These are phyloP conservation scores for Scaptomyza polygonia DNA, from an alignment of 2,888 invertebrate genomes.

Conservation along the genomic window DNA sequence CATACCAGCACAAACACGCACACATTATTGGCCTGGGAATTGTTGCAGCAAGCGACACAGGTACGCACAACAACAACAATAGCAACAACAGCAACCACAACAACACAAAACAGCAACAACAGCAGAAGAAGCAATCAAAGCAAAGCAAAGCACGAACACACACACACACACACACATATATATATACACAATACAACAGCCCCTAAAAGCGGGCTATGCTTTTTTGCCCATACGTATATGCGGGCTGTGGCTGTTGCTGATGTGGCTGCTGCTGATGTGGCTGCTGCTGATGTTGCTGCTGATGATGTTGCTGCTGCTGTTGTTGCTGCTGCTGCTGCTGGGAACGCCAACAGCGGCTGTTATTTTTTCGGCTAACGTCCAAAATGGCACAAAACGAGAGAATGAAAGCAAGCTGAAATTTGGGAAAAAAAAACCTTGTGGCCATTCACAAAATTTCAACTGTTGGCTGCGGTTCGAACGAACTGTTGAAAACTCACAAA, in stretches of 20 bases:
- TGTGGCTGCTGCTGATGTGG: slow-evolving; percentile 25
- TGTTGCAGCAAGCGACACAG: slow-evolving; percentile 70
- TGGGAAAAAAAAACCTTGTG: slow-evolving; percentile 31
- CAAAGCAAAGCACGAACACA: slow-evolving; percentile 20
- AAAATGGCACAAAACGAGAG: slow-evolving; percentile 11
- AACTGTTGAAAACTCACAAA: slow-evolving; percentile 20
- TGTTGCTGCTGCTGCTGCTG: slow-evolving; percentile 38
- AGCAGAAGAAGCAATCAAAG: slow-evolving; percentile 56
- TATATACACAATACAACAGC: slow-evolving; percentile 39
- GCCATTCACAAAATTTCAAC: slow-evolving; percentile 17
- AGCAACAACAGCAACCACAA: slow-evolving; percentile 24
- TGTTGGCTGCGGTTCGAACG: slow-evolving; percentile 22
- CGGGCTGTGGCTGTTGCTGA: slow-evolving; percentile 45
- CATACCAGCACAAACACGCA: slow-evolving; percentile 26
- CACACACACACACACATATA: background rate
- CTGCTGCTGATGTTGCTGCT: slow-evolving; percentile 25
- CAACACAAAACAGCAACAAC: slow-evolving; percentile 37
- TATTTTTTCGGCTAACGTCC: slow-evolving; percentile 36
- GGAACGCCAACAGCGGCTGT: slow-evolving; percentile 59
- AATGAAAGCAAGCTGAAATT: slow-evolving; percentile 11
- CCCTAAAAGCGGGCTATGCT: slow-evolving; percentile 58
- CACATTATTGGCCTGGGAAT: slow-evolving; percentile 53
- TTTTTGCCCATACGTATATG: slow-evolving; percentile 50
- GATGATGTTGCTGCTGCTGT: slow-evolving; percentile 39
- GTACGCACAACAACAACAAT: slow-evolving; percentile 60